Evolutionary conservation across 2,888 invertebrate species (phyloP).

Genomic region (Drosophila diplacantha): DNA sequence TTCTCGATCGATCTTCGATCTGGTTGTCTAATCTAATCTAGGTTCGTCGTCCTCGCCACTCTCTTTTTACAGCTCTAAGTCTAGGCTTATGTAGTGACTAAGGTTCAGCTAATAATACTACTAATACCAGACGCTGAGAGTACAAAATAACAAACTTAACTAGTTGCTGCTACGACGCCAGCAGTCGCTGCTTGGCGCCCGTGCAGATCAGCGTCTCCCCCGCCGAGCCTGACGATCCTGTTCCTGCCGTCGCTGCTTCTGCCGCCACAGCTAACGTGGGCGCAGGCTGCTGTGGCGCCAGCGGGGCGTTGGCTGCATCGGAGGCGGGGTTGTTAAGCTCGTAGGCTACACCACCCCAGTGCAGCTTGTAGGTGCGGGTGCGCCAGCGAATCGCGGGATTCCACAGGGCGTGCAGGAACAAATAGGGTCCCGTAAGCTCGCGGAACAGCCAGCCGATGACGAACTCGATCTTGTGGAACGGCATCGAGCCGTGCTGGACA

Average conservation of each 20-base stretch:
- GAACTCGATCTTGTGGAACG: constrained; percentile 96
- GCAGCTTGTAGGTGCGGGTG: constrained; percentile 91
- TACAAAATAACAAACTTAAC: constrained; percentile 57
- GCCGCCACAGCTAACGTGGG: constrained; percentile 49
- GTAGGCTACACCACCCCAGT: constrained; percentile 97
- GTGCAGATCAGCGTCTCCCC: constrained; percentile 26
- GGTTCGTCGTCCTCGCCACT: constrained; percentile 10
- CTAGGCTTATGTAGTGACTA: constrained; percentile 61
- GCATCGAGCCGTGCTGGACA: constrained; percentile 94
- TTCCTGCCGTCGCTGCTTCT: constrained; percentile 13
- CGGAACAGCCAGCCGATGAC: constrained; percentile 96
- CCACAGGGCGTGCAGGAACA: constrained; percentile 91
- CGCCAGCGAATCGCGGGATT: constrained; percentile 96
- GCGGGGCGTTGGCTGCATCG: constrained; percentile 42
- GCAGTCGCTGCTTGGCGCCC: constrained; percentile 47
- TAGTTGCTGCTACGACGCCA: constrained; percentile 66
- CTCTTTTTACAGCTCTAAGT: constrained; percentile 44
- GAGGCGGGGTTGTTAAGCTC: constrained; percentile 81
- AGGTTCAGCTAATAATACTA: constrained; percentile 67
- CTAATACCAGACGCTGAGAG: constrained; percentile 44
- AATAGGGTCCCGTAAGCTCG: constrained; percentile 92
- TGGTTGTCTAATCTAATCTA: constrained; percentile 25
- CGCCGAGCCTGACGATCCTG: constrained; percentile 19
- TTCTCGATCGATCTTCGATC: constrained; percentile 20
- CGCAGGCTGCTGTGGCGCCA: constrained; percentile 60